Base-by-base conservation (phyloP, 1,140 invertebrate genomes). In the Atta cephalotes region DNA sequence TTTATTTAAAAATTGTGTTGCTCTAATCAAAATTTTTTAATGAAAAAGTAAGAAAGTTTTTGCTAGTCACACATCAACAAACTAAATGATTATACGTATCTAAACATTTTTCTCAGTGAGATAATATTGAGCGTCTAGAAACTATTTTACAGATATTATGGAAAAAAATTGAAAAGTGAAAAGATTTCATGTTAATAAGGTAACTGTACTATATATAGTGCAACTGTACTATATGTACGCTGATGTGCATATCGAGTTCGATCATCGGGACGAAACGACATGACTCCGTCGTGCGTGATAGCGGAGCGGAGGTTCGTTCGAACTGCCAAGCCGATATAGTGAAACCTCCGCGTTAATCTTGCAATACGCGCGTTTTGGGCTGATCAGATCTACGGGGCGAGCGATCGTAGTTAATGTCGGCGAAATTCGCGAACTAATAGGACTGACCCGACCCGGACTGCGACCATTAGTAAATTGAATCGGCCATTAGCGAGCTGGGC, bases 401-500 rank as follows among this genome's bases (percentile, higher is more conserved):
- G 25, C 25, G 56, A 82, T 82, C 66, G 31, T 18, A 74, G 35
- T 82, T 68, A 45, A 28, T 25, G 58, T 74, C 56, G 80, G 39
- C 39, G 70, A 84, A 63, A 84, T 84, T 84, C 80, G 80, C 5
- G 18, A 62, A 84, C 70, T 62, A 84, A 84, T 74, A 74, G 80
- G 70, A 84, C 70, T 71, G 80, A 84, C 25, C 16, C 39, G 56
- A 63, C 25, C 58, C 28, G 65, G 14, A 31, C 49, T 70, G 49
- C 56, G 68, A 74, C 70, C 80, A 84, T 84, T 74, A 84, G 80
- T 84, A 84, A 82, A 82, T 82, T 82, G 68, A 82, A 82, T 82
- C 80, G 68, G 14, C 68, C 80, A 74, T 82, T 82, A 82, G 80
- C 39, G 66, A 70, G 66, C 21, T 18, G 68, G 35, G 25, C 68